Conservation (phyloP, 2,888 invertebrate species). For the Argyresthia goedartella region DNA sequence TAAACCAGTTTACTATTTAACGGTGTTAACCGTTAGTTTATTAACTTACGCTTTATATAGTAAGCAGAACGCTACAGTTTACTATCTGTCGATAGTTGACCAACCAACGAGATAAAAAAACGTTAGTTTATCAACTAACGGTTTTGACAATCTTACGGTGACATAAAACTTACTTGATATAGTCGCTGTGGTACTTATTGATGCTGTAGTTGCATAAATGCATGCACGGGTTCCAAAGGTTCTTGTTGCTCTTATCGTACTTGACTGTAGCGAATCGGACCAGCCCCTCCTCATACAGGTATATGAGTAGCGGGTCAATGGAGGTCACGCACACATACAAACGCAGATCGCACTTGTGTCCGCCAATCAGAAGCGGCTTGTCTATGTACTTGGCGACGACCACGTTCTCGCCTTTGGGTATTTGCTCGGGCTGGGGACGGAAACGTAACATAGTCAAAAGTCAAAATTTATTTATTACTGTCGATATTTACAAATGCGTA, state of each 20-base stretch:
- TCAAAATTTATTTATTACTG: no score
- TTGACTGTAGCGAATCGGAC: conserved; percentile 96
- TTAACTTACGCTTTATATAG: no score
- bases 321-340: conserved; percentile 95
- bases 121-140: no score
- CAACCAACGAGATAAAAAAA: no score
- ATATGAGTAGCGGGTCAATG: conserved; percentile 93
- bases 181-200: conserved; percentile 96
- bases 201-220: conserved; percentile 98
- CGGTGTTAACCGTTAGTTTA: no score
- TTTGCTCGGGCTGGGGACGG: conserved; percentile 83
- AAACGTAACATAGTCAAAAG: no score
- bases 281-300: conserved; percentile 96
- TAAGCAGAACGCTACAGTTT: no score
- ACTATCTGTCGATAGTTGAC: no score
- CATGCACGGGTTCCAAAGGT: conserved; percentile 96
- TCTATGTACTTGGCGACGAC: conserved; percentile 92
- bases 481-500: no score
- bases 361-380: conserved; percentile 88
- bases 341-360: conserved; percentile 96
- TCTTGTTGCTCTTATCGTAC: conserved; percentile 91
- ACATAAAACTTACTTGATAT: conserved; percentile 81
- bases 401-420: conserved; percentile 90
- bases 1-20: no score
- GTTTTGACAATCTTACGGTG: no score